Evolutionary conservation across 2,113 vertebrate species (phyloP).

Genomic region (Salvelinus namaycush): DNA sequence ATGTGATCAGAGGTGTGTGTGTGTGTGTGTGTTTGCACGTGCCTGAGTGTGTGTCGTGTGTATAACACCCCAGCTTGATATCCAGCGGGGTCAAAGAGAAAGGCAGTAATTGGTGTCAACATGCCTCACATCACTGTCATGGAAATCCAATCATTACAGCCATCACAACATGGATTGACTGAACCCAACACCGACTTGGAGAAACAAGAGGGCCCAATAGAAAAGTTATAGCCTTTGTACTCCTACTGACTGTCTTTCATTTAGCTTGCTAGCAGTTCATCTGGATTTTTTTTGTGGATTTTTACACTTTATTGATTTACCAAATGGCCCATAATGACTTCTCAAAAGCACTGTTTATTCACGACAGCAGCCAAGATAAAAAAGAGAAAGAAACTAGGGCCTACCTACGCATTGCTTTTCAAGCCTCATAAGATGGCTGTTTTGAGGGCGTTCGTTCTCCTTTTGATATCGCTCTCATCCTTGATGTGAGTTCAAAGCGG

Average conservation of each 20-base stretch:
- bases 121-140: constrained; percentile 59
- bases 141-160: constrained; percentile 51
- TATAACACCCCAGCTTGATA: constrained; percentile 20
- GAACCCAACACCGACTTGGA: constrained; percentile 4
- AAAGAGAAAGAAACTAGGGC: neutral
- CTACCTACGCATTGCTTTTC: neutral
- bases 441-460: neutral
- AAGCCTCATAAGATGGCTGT: neutral
- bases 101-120: constrained; percentile 59
- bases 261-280: constrained; percentile 49
- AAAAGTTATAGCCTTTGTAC: constrained; percentile 3
- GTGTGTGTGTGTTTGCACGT: neutral
- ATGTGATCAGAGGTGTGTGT: constrained; percentile 15
- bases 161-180: constrained; percentile 44
- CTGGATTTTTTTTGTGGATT: constrained; percentile 33
- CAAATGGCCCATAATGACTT: constrained; percentile 60
- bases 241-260: constrained; percentile 43
- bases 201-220: constrained; percentile 30
- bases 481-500: constrained; percentile 15
- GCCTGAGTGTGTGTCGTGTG: neutral
- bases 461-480: neutral
- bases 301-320: constrained; percentile 60
- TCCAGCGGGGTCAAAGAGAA: constrained; percentile 43
- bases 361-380: neutral
- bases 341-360: constrained; percentile 32